These are phyloP conservation scores for Proterorhinus semilunaris DNA, from an alignment of 2,113 vertebrate genomes.

Conservation along the genomic window DNA sequence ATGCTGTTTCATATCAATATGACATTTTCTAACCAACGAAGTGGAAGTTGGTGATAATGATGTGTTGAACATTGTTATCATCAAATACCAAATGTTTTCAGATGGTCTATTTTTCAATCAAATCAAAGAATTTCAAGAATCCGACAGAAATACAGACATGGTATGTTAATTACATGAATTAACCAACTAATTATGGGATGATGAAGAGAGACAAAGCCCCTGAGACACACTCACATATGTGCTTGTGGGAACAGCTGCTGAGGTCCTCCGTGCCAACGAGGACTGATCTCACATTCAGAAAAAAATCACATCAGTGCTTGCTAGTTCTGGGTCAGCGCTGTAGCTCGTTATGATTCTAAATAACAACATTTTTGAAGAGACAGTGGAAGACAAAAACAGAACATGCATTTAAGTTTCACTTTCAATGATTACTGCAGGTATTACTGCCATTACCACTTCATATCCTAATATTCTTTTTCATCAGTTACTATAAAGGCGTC, in stretches of 20 bases:
- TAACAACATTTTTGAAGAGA: no score
- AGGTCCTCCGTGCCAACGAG: constrained; percentile 35
- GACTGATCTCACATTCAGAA: constrained; percentile 22
- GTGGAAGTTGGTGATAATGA: no score
- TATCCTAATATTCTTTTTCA: no score
- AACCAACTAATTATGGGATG: constrained; percentile 67
- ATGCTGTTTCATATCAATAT: no score
- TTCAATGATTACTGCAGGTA: no score
- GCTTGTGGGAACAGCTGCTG: constrained; percentile 44
- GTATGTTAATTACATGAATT: constrained; percentile 64
- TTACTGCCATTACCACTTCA: no score
- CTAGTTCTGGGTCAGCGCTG: not conserved
- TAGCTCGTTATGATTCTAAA: not conserved
- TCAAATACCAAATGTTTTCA: not conserved
- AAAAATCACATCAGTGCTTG: no score
- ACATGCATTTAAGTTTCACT: no score
- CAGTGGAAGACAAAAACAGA: no score
- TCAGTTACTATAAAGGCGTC: no score
- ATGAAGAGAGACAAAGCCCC: constrained; percentile 62
- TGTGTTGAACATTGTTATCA: no score
- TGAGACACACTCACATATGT: constrained; percentile 31
- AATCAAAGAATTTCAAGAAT: constrained; percentile 29
- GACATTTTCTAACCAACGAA: no score
- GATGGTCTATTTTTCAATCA: not conserved
- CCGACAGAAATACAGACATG: constrained; percentile 50